phyloP scores from a whole-genome alignment of 2,888 invertebrate genomes.

The Hypena proboscidalis region DNA sequence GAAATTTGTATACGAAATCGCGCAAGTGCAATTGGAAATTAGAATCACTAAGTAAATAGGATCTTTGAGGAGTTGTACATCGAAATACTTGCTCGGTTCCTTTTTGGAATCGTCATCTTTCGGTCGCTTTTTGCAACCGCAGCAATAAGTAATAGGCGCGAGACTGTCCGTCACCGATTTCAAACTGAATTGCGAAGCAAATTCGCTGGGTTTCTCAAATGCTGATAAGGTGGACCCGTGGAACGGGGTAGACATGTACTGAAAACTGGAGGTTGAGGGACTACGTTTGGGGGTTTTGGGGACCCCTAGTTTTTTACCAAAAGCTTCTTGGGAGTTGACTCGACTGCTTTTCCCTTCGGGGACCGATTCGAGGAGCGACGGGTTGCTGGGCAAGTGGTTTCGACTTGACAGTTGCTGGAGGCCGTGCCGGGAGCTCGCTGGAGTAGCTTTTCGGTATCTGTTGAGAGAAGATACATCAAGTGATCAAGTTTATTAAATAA shows the following conservation, averaged over 20 bases:
- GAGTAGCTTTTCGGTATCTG: conserved; percentile 71
- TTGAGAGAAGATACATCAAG: no score
- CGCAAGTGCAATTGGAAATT: conserved; percentile 93
- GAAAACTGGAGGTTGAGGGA: conserved; percentile 92
- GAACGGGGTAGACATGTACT: conserved; percentile 93
- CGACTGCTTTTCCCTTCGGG: conserved; percentile 85
- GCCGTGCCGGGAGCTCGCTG: conserved; percentile 67
- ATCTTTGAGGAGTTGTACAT: conserved; percentile 89
- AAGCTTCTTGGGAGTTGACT: conserved; percentile 69
- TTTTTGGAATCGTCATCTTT: conserved; percentile 66
- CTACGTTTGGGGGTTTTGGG: conserved; percentile 87
- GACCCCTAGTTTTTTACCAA: conserved; percentile 67
- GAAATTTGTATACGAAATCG: conserved; percentile 94
- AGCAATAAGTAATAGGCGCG: conserved; percentile 73
- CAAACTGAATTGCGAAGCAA: conserved; percentile 91
- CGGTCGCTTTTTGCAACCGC: conserved; percentile 65
- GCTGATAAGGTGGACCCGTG: conserved; percentile 93
- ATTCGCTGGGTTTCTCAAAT: conserved; percentile 91
- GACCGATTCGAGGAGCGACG: conserved; percentile 87
- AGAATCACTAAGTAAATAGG: conserved; percentile 93
- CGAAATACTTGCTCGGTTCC: conserved; percentile 89
- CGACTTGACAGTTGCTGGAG: conserved; percentile 87
- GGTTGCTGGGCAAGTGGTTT: conserved; percentile 87
- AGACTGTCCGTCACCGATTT: conserved; percentile 87
- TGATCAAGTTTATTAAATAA: no score